Conservation (phyloP, 2,888 invertebrate genomes). For the Strigamia transsilvanica region DNA sequence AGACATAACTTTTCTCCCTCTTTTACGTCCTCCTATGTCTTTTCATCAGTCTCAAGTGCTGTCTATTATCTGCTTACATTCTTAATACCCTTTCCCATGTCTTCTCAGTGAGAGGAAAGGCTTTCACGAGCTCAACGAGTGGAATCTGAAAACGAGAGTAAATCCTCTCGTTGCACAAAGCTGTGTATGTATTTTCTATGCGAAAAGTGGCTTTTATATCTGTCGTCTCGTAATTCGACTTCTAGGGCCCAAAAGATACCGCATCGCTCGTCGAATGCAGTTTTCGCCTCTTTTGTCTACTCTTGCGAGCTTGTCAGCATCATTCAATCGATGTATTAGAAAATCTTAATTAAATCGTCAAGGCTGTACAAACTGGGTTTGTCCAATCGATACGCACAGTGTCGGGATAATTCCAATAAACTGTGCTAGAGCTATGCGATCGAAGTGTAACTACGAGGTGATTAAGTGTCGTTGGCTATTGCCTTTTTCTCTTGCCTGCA, state of each 20-base stretch:
- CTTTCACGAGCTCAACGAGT: conserved; percentile 26
- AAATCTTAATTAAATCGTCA: conserved; percentile 34
- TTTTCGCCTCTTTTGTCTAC: background rate
- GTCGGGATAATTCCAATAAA: conserved; percentile 23
- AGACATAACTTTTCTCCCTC: conserved; percentile 8
- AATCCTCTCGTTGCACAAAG: conserved; percentile 45
- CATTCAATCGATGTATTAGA: conserved; percentile 34
- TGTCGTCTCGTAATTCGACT: background rate
- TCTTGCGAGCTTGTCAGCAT: conserved; percentile 22
- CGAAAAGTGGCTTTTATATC: conserved; percentile 42
- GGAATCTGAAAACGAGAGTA: conserved; percentile 42
- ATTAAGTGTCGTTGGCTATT: background rate
- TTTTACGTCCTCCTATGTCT: conserved; percentile 24
- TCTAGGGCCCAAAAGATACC: background rate
- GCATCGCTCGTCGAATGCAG: background rate
- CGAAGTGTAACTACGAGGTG: conserved; percentile 26
- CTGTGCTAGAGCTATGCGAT: background rate
- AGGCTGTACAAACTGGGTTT: background rate
- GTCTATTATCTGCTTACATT: conserved; percentile 48
- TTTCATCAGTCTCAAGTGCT: conserved; percentile 41
- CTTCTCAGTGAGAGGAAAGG: conserved; percentile 28
- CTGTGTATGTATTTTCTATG: conserved; percentile 39
- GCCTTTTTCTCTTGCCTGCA: conserved; percentile 1
- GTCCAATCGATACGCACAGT: background rate
- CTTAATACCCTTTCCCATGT: conserved; percentile 34